Conservation (phyloP, 2,797 vertebrate species). For the Vireo griseus region DNA sequence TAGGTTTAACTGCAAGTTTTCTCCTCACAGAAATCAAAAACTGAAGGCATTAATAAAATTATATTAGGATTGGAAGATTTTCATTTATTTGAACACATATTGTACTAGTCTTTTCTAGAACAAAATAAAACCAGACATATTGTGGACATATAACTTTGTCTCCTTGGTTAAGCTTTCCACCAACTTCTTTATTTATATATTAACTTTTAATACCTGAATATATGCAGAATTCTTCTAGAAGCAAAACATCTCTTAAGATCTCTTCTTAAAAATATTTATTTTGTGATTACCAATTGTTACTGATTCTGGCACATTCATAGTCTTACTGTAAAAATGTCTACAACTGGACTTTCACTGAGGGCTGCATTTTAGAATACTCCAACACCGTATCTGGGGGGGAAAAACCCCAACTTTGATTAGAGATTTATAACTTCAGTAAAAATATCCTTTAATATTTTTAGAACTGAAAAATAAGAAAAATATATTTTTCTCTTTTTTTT, state of each 20-base stretch:
- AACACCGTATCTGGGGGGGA: accelerated
- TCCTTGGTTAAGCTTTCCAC: neutral
- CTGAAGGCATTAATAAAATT: neutral
- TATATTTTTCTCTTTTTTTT: neutral
- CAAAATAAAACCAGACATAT: neutral
- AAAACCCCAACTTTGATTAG: neutral
- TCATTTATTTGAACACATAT: neutral
- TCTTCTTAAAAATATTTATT: neutral
- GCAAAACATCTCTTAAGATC: neutral
- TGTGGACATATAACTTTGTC: neutral
- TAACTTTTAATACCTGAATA: neutral
- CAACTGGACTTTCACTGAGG: neutral
- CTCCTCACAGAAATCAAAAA: neutral
- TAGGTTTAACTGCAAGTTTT: neutral
- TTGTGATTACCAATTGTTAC: neutral
- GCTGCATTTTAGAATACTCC: neutral
- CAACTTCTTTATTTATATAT: neutral
- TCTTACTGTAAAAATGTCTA: neutral
- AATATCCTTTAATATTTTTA: neutral
- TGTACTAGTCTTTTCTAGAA: neutral
- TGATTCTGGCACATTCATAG: neutral
- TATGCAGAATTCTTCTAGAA: neutral
- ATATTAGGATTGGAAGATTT: neutral
- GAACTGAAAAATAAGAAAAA: neutral
- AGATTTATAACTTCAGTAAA: neutral